Evolutionary conservation across 2,888 invertebrate species (phyloP), one percentile per base, ranked within the genome.

Genomic region (Teinopalpus imperialis): DNA sequence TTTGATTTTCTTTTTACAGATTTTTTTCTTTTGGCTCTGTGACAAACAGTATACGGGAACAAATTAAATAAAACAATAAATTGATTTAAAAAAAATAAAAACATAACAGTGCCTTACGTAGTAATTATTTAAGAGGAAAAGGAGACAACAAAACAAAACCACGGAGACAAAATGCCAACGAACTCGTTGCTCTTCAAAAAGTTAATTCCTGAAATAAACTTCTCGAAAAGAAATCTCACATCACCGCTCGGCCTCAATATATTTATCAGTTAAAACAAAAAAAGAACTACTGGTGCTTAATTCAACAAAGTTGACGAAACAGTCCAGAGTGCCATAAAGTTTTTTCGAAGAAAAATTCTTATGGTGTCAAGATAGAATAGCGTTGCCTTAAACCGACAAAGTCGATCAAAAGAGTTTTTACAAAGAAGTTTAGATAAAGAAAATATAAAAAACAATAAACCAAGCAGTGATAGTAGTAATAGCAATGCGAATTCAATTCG

Each of bases 131-230:
- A 70, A 78, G 63, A 76, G 61, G 56, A 63, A 74, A 69, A 70
- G 67, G 69, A 66, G 61, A 54, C 42, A 63, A 55, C 63, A 75
- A 70, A 77, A 71, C 59, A 57, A 48, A 72, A 74, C 49, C 66
- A 85, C 85, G 81, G 86, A 83, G 72, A 81, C 88, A 88, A 88
- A 88, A 88, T 88, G 88, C 81, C 83, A 85, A 82, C 81, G 76
- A 81, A 85, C 64, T 76, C 76, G 71, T 72, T 80, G 54, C 82
- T 79, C 62, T 88, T 82, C 71, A 88, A 86, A 79, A 88, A 87
- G 72, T 63, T 87, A 74, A 87, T 88, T 69, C 79, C 80, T 42
- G 87, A 88, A 75, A 65, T 88, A 50, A 87, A 88, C 61, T 87
- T 88, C 57, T 74, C 86, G 24, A 88, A 88, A 70, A 78, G 87